Evolutionary conservation across 2,888 invertebrate species (phyloP), one percentile per base, ranked within the genome.

Genomic region (Polydrusus tereticollis): DNA sequence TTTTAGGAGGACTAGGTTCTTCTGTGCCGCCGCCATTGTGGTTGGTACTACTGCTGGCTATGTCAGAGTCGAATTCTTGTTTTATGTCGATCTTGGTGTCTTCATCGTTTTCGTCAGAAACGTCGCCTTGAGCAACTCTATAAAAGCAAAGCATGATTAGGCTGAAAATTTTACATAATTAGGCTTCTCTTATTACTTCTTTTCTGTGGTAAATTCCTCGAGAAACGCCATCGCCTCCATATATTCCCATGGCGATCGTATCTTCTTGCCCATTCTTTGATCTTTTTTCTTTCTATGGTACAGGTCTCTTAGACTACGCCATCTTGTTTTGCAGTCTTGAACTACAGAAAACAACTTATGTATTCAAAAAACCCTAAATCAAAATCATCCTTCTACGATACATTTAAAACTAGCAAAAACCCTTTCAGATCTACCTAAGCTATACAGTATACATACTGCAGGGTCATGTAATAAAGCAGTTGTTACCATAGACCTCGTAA

Each of bases 221-320:
- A 77, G 38, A 62, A 77, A 77, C 14, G 59, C 8, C 71, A 77
- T 69, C 47, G 63, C 41, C 0, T 77, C 77, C 75, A 75, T 76
- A 43, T 77, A 77, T 43, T 77, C 76, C 77, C 77, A 77, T 2
- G 66, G 45, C 2, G 60, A 45, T 16, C 73, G 45, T 3, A 45
- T 12, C 29, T 65, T 68, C n/a, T 69, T 72, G n/a, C 77, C 77
- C 36, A 60, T 68, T 63, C 66, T 73, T 50, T 74, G 72, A 2
- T 76, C 76, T 50, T 77, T 77, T 20, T 72, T 72, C 43, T 77
- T 77, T 41, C 76, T 50, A 23, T 76, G 76, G 58, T 76, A 77
- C 1, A 77, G 55, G 59, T 77, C 77, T 47, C 77, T 38, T 12
- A 77, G 57, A 45, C 77, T 77, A 23, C 77, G 68, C 77, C 77